Evolutionary conservation across 2,888 invertebrate species (phyloP), one percentile per base, ranked within the genome.

Genomic region (Euspilapteryx auroguttella): DNA sequence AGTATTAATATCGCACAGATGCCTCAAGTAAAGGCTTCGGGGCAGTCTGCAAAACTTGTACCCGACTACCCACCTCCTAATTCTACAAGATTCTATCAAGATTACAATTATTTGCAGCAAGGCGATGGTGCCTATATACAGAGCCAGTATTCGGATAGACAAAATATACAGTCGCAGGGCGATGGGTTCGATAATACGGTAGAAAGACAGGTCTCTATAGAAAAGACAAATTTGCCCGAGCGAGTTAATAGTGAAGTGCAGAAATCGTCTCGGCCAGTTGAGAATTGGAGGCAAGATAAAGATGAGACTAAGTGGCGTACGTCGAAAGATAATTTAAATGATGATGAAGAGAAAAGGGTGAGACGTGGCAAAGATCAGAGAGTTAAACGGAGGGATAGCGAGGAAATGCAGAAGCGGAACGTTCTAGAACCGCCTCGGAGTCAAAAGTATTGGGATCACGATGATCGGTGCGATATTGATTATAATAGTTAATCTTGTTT

Each of bases 361-460:
- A 24, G 5, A 52, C 47, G 0, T 0, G 14, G 20, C 12, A 25
- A 26, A 2, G 66, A 68, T 9, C 47, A 25, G 3, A 25, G 25
- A 2, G 66, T 66, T 9, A 47, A 25, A 3, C 25, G 32, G 25
- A 2, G 32, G 13, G 1, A 29, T 20, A 7, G 30, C 38, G 0
- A 47, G 41, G 0, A 63, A 55, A 29, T 50, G 0, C 53, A 53
- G 0, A 36, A 56, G 2, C 45, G 63, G 14, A 68, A 68, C 14
- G 71, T 65, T 0, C 52, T 58, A 0, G 73, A 73, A 3, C 71
- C 71, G 1, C 73, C 73, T 0, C 42, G 73, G 24, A 69, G 57
- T 35, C 53, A 63, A 1, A 73, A 71, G 29, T 75, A 75, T 22
- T 75, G 75, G 75, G 73, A 71, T 37, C 75, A 75, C 13, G 75